Base-by-base conservation (phyloP, 2,888 invertebrate genomes). In the Teinopalpus imperialis region DNA sequence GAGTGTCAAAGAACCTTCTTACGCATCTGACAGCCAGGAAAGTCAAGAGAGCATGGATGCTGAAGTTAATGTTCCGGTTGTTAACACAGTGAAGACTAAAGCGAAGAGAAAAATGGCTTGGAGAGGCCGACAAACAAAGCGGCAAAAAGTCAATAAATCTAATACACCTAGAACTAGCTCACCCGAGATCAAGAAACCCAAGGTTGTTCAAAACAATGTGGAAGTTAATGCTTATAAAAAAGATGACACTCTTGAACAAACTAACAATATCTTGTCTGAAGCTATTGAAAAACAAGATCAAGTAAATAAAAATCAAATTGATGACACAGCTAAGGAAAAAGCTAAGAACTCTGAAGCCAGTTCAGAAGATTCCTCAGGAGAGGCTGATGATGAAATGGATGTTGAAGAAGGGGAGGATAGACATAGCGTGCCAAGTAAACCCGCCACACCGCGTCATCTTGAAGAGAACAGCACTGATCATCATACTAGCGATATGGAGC, bases 371-470 rank as follows among this genome's bases (percentile, higher is more conserved):
- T 92, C 92, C 0, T 91, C 91, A 3, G 92, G 92, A 0, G 92
- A 92, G 65, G 92, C 92, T 14, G 92, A 92, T 59, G 92, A 92
- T 66, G 92, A 92, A 66, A 92, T 92, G 92, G 92, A 92, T 53
- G 90, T 91, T 21, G 92, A 92, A 46, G 91, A 91, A 64, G 75
- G 87, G 2, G 90, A 90, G 26, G 85, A 89, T 32, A 69, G 66
- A 41, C 70, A 67, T 23, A 81, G 76, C 42, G 69, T 79, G 41
- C 69, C 76, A n/a, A 80, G 79, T 41, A 82, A 82, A 53, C 80
- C 82, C 0, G 69, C 77, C 0, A 71, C 81, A 1, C 87, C 86
- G 0, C 61, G 65, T 18, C 72, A 63, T 1, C 53, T 79, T 0
- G 86, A 85, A 55, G 86, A 83, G 16, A 85, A 83, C 44, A 85